Percentiles rank a stretch among this genome's conserved stretches.
These are phyloP conservation scores for Anolis apletophallus DNA, from an alignment of 2,797 vertebrate genomes.

Conservation along the genomic window DNA sequence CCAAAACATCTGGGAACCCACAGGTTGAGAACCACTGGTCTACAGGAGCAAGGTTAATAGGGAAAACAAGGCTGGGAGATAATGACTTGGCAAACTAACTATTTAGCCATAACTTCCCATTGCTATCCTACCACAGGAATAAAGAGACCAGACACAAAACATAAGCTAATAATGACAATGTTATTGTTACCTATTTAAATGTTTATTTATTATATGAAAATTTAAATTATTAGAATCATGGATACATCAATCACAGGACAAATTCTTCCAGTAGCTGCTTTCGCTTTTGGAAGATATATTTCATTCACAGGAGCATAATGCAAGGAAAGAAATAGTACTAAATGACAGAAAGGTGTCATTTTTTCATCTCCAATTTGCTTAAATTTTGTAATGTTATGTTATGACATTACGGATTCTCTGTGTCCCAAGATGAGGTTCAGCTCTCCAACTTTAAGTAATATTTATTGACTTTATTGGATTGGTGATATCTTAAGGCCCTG, in stretches of 20 bases:
- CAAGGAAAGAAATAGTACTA: slow-evolving; percentile 33
- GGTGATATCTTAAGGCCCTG: neutral
- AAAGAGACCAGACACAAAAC: neutral
- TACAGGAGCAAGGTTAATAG: neutral
- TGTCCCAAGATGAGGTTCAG: neutral
- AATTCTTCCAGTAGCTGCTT: neutral
- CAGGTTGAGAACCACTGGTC: neutral
- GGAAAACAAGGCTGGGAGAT: neutral
- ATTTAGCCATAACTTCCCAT: neutral
- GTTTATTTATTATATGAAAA: no score
- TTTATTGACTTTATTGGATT: neutral
- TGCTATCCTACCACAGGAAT: neutral
- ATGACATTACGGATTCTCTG: slow-evolving; percentile 47
- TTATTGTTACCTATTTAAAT: no score
- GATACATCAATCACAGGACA: neutral
- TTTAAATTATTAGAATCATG: neutral
- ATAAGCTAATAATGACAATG: no score
- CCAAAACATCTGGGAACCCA: no score
- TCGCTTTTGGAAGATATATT: neutral
- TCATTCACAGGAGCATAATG: neutral
- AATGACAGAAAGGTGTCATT: slow-evolving; percentile 53
- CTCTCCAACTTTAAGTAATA: slow-evolving; percentile 20
- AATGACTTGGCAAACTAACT: neutral
- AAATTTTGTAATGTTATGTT: slow-evolving; percentile 49
- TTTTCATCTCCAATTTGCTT: slow-evolving; percentile 47